phyloP scores from a whole-genome alignment of 53 echinoderm and acorn worm genomes.

The Glandiceps talaboti region DNA sequence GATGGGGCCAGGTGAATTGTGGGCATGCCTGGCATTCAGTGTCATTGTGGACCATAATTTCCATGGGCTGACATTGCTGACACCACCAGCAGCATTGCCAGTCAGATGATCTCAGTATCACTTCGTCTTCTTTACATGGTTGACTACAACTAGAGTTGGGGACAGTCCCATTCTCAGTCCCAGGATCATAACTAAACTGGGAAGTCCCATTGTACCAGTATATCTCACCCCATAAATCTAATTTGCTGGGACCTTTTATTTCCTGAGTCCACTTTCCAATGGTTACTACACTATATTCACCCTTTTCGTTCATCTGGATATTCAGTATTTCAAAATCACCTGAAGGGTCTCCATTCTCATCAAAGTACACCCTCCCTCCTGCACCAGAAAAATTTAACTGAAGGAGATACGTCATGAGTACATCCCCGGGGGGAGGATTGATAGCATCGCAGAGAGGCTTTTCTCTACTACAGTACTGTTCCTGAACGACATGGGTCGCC shows the following conservation, averaged over 20 bases:
- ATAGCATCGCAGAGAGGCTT: not conserved
- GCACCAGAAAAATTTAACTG: not conserved
- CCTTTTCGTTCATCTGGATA: not conserved
- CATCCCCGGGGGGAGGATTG: not conserved
- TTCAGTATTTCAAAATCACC: not conserved
- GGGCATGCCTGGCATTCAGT: conserved; percentile 16
- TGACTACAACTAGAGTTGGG: conserved; percentile 24
- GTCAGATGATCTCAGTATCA: conserved; percentile 9
- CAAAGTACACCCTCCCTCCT: not conserved
- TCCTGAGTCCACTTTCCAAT: conserved; percentile 31
- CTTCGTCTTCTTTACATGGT: conserved; percentile 8
- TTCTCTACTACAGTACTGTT: not conserved
- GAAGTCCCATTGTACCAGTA: not conserved
- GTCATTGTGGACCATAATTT: conserved; percentile 9
- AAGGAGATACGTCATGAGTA: not conserved
- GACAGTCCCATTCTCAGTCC: not conserved
- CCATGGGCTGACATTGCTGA: conserved; percentile 13
- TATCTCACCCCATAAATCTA: not conserved
- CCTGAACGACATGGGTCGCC: conserved; percentile 12
- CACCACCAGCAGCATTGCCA: conserved; percentile 40
- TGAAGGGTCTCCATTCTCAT: not conserved
- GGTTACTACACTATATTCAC: conserved; percentile 9
- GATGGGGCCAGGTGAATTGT: conserved; percentile 1
- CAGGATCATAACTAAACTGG: not conserved
- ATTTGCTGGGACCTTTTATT: not conserved